Evolutionary conservation across 2,797 vertebrate species (phyloP).

Genomic region (Parauchenoglanis ngamensis): DNA sequence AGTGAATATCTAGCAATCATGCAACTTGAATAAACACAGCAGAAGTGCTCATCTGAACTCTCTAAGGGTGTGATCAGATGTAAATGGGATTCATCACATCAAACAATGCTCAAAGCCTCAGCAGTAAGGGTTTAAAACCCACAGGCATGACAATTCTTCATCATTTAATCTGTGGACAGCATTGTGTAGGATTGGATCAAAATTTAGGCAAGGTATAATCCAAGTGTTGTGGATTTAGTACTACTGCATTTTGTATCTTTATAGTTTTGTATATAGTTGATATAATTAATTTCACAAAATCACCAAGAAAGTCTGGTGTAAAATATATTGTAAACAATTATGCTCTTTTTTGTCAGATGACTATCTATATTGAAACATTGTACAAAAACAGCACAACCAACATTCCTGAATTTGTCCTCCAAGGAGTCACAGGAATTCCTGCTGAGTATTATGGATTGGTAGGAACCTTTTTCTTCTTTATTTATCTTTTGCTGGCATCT

Average conservation of each 20-base stretch:
- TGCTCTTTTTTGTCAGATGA: conserved; percentile 24
- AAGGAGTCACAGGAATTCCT: conserved; percentile 70
- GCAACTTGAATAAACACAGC: background rate
- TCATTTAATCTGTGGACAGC: too few species aligned
- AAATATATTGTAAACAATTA: background rate
- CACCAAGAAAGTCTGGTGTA: background rate
- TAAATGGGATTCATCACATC: background rate
- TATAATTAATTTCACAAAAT: background rate
- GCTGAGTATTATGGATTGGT: conserved; percentile 57
- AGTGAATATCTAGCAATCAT: background rate
- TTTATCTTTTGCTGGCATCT: conserved; percentile 61
- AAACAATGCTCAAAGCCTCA: background rate
- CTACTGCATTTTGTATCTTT: background rate
- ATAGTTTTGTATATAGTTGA: too few species aligned
- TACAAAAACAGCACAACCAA: conserved; percentile 49
- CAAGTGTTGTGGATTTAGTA: background rate
- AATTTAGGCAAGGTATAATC: background rate
- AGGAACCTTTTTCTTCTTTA: conserved; percentile 57
- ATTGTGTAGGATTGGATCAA: background rate
- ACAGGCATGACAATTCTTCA: background rate
- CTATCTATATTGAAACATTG: conserved; percentile 4
- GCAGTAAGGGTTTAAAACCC: background rate
- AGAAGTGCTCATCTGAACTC: background rate
- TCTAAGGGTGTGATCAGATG: background rate
- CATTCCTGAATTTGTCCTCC: conserved; percentile 65